Percentiles rank a stretch among this genome's conserved stretches.
Evolutionary conservation across 2,797 vertebrate genomes (phyloP).

Genomic region (Takifugu ocellatus): DNA sequence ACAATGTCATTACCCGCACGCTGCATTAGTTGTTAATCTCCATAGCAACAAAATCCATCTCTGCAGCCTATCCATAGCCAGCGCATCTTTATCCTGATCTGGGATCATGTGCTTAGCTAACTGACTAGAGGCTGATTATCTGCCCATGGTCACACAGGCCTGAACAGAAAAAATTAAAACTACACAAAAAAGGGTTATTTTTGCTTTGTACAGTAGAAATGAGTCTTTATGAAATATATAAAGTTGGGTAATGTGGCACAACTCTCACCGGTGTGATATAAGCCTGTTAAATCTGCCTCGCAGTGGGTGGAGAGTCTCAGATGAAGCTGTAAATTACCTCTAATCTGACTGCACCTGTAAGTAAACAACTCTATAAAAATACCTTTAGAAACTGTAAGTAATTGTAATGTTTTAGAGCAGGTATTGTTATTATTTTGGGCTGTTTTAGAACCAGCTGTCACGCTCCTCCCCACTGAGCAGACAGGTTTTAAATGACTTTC

Average conservation of each 20-base stretch:
- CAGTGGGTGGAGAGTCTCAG: slow-evolving; percentile 24
- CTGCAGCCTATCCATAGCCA: slow-evolving; percentile 42
- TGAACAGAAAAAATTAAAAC: slow-evolving; percentile 1
- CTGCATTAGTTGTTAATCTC: slow-evolving; percentile 31
- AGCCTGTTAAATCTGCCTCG: slow-evolving; percentile 43
- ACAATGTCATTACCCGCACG: slow-evolving; percentile 50
- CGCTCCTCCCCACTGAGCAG: no score
- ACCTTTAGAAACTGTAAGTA: slow-evolving; percentile 48
- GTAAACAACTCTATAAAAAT: slow-evolving; percentile 54
- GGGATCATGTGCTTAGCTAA: slow-evolving; percentile 52
- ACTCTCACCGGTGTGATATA: slow-evolving; percentile 8
- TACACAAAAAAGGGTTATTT: no score
- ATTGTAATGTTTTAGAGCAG: slow-evolving; percentile 39
- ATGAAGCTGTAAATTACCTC: slow-evolving; percentile 45
- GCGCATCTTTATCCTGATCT: slow-evolving; percentile 42
- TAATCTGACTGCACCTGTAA: slow-evolving; percentile 47
- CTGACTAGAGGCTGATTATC: slow-evolving; percentile 50
- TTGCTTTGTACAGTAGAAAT: neutral
- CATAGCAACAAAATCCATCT: slow-evolving; percentile 43
- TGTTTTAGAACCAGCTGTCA: neutral
- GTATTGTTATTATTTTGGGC: no score
- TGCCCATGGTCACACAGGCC: neutral
- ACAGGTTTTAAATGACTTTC: neutral
- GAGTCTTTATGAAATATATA: neutral
- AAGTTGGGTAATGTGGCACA: neutral